A percentile compares a stretch with the other conserved stretches of the same genome.
phyloP scores from a whole-genome alignment of 64 coral and sea anemone genomes.

The Exaiptasia diaphana region DNA sequence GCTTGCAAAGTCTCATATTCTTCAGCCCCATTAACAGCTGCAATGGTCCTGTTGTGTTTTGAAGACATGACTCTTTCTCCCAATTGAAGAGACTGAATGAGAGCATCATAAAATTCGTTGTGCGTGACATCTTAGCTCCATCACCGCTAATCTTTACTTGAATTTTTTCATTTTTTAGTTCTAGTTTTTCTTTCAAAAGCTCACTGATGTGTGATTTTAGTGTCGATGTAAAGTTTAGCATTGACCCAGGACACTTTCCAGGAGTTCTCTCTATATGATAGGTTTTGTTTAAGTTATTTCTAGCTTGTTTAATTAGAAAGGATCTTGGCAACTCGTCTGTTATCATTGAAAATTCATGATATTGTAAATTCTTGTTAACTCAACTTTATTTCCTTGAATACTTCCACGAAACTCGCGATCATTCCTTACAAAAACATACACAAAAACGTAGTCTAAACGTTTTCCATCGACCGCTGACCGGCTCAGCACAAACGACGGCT shows the following conservation, averaged over 20 bases:
- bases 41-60: constrained; percentile 8
- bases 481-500: background rate
- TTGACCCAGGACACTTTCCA: background rate
- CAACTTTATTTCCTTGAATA: no score
- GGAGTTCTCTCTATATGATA: constrained; percentile 26
- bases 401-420: no score
- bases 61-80: constrained; percentile 30
- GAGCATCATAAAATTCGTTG: constrained; percentile 49
- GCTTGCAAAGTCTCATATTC: constrained; percentile 26
- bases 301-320: constrained; percentile 28
- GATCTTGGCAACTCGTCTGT: constrained; percentile 20
- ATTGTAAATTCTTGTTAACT: constrained; percentile 1
- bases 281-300: constrained; percentile 10
- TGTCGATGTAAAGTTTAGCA: constrained; percentile 15
- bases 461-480: constrained; percentile 6
- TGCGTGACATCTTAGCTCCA: constrained; percentile 40
- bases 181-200: background rate
- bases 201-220: constrained; percentile 5
- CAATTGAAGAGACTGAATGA: constrained; percentile 24
- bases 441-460: background rate
- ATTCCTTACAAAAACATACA: background rate
- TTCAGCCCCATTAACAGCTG: constrained; percentile 42
- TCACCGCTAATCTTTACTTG: constrained; percentile 29
- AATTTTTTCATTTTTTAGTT: constrained; percentile 28
- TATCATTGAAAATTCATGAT: constrained; percentile 33